Percentiles rank a stretch among this genome's conserved stretches.
phyloP scores from a whole-genome alignment of 30 jellyfish, hydroid and myxozoan species.

The Pseudorhiza aurosa region DNA sequence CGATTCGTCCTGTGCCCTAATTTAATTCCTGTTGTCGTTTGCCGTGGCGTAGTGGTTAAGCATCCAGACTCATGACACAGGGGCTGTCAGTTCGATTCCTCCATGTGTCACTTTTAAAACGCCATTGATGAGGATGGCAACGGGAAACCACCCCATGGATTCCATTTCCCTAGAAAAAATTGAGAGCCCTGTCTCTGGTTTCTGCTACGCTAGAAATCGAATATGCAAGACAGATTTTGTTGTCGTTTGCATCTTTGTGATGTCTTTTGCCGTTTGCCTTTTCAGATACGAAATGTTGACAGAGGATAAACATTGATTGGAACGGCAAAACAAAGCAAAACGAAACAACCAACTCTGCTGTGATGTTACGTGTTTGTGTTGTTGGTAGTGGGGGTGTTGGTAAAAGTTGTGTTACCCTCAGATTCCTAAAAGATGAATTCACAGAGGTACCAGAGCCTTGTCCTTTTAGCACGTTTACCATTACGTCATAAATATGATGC shows the following conservation, averaged over 20 bases:
- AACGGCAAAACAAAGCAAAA: background rate
- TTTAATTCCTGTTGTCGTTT: no score
- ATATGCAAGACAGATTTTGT: no score
- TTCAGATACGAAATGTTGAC: slow-evolving; percentile 17
- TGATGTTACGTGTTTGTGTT: slow-evolving; percentile 93
- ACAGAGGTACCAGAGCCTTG: slow-evolving; percentile 67
- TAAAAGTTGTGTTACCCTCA: slow-evolving; percentile 95
- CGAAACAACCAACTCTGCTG: slow-evolving; percentile 5
- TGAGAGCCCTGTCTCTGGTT: no score
- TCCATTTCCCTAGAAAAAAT: no score
- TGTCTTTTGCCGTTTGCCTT: background rate
- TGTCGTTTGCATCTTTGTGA: background rate
- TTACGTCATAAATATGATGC: background rate
- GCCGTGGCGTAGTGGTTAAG: no score
- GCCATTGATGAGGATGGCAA: no score
- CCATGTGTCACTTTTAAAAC: no score
- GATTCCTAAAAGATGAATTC: slow-evolving; percentile 90
- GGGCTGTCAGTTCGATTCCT: no score
- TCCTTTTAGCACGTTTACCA: background rate
- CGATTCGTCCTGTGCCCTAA: no score
- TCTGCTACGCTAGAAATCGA: no score
- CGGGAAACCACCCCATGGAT: no score
- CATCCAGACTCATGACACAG: no score
- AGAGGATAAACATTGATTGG: background rate
- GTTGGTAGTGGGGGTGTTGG: slow-evolving; percentile 99